Evolutionary conservation across 2,113 vertebrate species (phyloP), one percentile per base, ranked within the genome.

Genomic region (Odontophorus gujanensis): DNA sequence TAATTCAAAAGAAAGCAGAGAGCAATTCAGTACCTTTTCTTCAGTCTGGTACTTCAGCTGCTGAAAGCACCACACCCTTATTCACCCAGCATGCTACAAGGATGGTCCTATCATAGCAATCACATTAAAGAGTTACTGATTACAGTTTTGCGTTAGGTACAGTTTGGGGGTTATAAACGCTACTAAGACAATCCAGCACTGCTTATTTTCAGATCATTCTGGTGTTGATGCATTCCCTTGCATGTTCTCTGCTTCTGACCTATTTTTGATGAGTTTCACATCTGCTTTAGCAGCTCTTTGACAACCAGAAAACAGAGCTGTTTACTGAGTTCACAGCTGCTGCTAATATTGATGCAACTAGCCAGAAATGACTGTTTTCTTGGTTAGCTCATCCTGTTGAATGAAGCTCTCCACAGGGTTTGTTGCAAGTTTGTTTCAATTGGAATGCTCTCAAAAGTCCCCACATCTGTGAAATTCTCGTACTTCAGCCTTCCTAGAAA

Each of bases 321-420:
- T 96, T 96, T 96, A 96, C 88, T 47, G 80, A 83, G 80, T 57
- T 89, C 71, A 86, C 96, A 97, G 96, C 96, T 96, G 94, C 94
- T 95, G 78, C 63, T 92, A 80, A 92, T 92, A 69, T 38, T 30
- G 30, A 28, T 81, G 87, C 68, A 76, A 53, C 85, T 74, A 82
- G 95, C 95, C 97, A 95, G 80, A 83, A 94, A 89, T 74, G 95
- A 89, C 92, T 96, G 50, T 71, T 97, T 97, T 69, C 92, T 93
- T 93, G 91, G 80, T 97, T 95, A 84, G 85, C 93, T 97, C 96
- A 97, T 96, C n/a, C 58, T 73, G 45, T 81, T 96, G 80, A 96
- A 95, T 95, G 94, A 93, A 95, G 75, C 77, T 94, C 96, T 97
- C 94, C 3, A 45, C 68, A 83, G 93, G 80, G 72, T 94, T 96